Evolutionary conservation across 1,140 invertebrate genomes (phyloP).

Genomic region (Hylaeus volcanicus): DNA sequence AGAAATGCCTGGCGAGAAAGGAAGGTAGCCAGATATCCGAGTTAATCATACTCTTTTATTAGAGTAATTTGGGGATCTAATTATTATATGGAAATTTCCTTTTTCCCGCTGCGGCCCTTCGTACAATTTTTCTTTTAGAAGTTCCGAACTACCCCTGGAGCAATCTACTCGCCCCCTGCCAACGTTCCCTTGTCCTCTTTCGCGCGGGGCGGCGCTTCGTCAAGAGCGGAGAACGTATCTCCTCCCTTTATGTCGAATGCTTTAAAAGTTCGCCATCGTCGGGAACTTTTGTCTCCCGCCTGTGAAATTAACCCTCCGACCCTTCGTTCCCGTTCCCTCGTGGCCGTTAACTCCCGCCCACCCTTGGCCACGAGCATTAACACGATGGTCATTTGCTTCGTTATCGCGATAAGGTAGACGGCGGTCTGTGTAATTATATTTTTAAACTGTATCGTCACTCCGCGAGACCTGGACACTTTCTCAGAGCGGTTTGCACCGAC

Average conservation of each 20-base stretch:
- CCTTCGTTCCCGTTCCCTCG: neutral
- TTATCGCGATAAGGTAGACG: constrained; percentile 54
- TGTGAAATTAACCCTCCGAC: constrained; percentile 53
- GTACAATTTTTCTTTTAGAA: constrained; percentile 68
- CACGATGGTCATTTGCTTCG: constrained; percentile 49
- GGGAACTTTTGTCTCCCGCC: constrained; percentile 66
- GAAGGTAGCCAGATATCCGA: constrained; percentile 56
- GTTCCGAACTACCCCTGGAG: constrained; percentile 62
- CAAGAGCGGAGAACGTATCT: constrained; percentile 36
- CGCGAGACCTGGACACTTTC: neutral
- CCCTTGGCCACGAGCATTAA: constrained; percentile 35
- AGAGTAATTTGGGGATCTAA: constrained; percentile 71
- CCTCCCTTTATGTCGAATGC: constrained; percentile 65
- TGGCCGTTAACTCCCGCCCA: neutral
- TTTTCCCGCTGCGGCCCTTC: constrained; percentile 48
- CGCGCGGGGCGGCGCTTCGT: neutral
- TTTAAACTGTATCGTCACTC: constrained; percentile 21
- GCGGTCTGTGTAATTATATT: constrained; percentile 50
- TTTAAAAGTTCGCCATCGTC: constrained; percentile 65
- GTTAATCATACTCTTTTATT: constrained; percentile 72
- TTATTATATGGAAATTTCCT: constrained; percentile 74
- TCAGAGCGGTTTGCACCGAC: neutral
- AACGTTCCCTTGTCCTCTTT: neutral
- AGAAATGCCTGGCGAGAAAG: neutral
- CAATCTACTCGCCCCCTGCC: constrained; percentile 40